Conservation (phyloP, 2,888 invertebrate genomes). For the Orthosia cruda region DNA sequence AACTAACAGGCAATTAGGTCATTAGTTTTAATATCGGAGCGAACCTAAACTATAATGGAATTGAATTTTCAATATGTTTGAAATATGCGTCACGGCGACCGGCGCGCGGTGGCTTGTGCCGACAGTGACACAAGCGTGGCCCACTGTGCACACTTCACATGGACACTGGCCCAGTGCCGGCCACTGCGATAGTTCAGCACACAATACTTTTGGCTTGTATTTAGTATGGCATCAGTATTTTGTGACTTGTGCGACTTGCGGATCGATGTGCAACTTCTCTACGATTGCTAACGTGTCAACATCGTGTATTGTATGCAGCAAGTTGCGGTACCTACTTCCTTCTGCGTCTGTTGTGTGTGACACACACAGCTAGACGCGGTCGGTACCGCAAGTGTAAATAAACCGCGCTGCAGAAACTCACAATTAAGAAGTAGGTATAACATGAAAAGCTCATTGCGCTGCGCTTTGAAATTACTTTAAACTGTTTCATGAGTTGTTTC, state of each 20-base stretch:
- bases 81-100: background rate
- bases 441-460: background rate
- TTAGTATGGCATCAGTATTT: constrained; percentile 2
- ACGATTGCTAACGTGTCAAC: background rate
- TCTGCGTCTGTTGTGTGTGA: too few species aligned
- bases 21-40: constrained; percentile 14
- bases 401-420: constrained; percentile 1
- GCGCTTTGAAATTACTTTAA: constrained; percentile 10
- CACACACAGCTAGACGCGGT: too few species aligned
- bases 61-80: constrained; percentile 20
- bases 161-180: background rate
- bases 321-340: too few species aligned
- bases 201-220: constrained; percentile 27
- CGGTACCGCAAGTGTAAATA: background rate
- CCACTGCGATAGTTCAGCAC: constrained; percentile 16
- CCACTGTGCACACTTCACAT: background rate
- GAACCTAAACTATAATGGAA: background rate
- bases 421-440: constrained; percentile 11
- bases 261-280: constrained; percentile 19
- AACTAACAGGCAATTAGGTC: constrained; percentile 19
- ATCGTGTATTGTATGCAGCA: too few species aligned
- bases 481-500: constrained; percentile 4
- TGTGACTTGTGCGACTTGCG: constrained; percentile 4
- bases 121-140: background rate
- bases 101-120: too few species aligned